Evolutionary conservation across 2,888 invertebrate genomes (phyloP), one percentile per base, ranked within the genome.

Genomic region (Cabera pusaria): DNA sequence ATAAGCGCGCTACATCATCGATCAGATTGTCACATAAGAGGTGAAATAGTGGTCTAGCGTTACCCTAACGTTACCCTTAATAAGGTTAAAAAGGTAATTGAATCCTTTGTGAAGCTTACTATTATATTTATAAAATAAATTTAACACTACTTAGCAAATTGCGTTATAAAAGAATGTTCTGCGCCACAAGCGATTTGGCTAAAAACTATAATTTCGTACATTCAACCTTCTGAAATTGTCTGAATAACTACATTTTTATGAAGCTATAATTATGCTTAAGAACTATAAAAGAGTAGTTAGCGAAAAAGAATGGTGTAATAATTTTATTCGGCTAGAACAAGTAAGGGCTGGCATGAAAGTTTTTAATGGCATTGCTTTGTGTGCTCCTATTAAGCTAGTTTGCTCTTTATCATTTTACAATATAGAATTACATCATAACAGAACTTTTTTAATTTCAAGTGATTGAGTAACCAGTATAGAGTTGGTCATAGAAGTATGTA

Each of bases 261-360:
- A 49, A 39, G 39, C 44, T 27, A 45, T 56, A 55, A 58, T 55
- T 56, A 56, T 49, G 42, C 51, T 52, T 47, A 51, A 54, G 49
- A 52, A 54, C 49, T 52, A 48, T 47, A 52, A 55, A 56, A 58
- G 50, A 45, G 56, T 51, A 55, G 51, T 55, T 53, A 56, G 49
- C 36, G 34, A 44, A 44, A 56, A 56, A 37, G 37, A 50, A 56
- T 52, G 50, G 49, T 49, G 46, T 45, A 53, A 51, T 59, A 52
- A 60, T 52, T 55, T 50, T 46, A 50, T 58, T 50, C 49, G 37
- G 44, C 31, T 32, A 31, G n/a, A n/a, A n/a, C n/a, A 47, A 42
- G 26, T 42, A 36, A 22, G 35, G 16, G 22, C 27, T 6, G 10
- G 27, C 27, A 32, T 35, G 11, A 37, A 43, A 33, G 11, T 32